Base-by-base conservation (phyloP, 35 echinoderm and acorn worm species). In the Lytechinus pictus region DNA sequence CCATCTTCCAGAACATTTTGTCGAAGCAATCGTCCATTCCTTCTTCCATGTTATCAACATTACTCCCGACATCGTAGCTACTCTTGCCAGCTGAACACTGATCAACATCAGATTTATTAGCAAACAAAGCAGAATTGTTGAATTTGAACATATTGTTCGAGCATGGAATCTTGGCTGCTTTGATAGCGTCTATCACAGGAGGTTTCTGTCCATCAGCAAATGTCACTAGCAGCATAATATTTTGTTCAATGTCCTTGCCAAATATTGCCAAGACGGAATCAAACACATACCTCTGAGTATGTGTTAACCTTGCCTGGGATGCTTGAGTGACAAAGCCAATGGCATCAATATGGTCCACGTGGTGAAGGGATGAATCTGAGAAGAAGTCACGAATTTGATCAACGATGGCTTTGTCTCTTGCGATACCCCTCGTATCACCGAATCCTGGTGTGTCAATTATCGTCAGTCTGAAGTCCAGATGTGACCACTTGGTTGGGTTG, bases 71-170 rank as follows among this genome's bases (percentile, higher is more conserved):
- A 24, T 33, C 29, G 87, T 27, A 3, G 9, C 95, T 28, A 11
- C 54, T n/a, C 27, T 54, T 27, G 44, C 6, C 52, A 16, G 28
- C 19, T 86, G 53, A 95, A 9, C 1, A 44, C 33, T 44, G 33
- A 44, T 44, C 33, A 44, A 44, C 2, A 44, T 44, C 33, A 44
- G 33, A 44, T 44, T 44, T 95, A 9, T 55, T 91, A 28, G 97
- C 97, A 96, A 96, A 97, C n/a, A 97, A 57, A 53, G 97, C 97
- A 33, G 97, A 97, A 92, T 97, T 96, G 93, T 97, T 97, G 94
- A 97, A 97, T 87, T 97, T 97, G 60, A 97, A 96, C 27, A 61
- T 91, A 52, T 33, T 57, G 19, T 97, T 87, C 11, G 54, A 94
- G 89, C 53, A 95, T 19, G 97, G 97, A 92, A 97, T 92, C 0